Evolutionary conservation across 2,888 invertebrate species (phyloP), one percentile per base, ranked within the genome.

Genomic region (Agonopterix arenella): DNA sequence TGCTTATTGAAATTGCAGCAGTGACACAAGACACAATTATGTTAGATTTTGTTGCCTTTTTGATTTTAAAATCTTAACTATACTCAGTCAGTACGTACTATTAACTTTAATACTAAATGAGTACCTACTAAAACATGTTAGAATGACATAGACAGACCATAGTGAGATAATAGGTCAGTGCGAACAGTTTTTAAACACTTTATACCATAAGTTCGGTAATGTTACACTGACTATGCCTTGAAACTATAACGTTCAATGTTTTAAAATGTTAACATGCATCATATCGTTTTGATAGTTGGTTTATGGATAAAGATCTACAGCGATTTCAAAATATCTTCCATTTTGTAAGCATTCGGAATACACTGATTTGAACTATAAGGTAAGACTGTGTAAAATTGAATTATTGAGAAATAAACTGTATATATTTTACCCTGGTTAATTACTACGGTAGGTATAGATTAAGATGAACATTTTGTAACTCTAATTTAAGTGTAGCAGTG

Each of bases 51-150:
- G 67, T 70, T 65, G 62, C 54, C 57, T 61, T 63, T 75, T 70
- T 68, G 64, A 68, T 63, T 74, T 68, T 61, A 61, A 69, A 66
- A 40, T 75, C 84, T 84, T 84, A 84, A 70, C 76, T 79, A 84
- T 82, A 82, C 69, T 85, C 86, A 86, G 86, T 86, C 86, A 78
- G 76, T 76, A 76, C 74, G 71, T 66, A 77, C 72, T 70, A 76
- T 75, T 70, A 73, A 67, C 64, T 74, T 74, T 76, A 80, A 74
- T 68, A 73, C 73, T 78, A 78, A 70, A 75, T 60, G 68, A 66
- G 66, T 68, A 64, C 61, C 61, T 62, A 28, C 28, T 28, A 28
- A 28, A 28, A 28, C 28, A 28, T 5, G 28, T 28, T 5, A 28
- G 28, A 28, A 28, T 28, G 28, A 28, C 28, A 28, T 28, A 28